Evolutionary conservation across 1,140 invertebrate genomes (phyloP).

Genomic region (Phortica variegata): DNA sequence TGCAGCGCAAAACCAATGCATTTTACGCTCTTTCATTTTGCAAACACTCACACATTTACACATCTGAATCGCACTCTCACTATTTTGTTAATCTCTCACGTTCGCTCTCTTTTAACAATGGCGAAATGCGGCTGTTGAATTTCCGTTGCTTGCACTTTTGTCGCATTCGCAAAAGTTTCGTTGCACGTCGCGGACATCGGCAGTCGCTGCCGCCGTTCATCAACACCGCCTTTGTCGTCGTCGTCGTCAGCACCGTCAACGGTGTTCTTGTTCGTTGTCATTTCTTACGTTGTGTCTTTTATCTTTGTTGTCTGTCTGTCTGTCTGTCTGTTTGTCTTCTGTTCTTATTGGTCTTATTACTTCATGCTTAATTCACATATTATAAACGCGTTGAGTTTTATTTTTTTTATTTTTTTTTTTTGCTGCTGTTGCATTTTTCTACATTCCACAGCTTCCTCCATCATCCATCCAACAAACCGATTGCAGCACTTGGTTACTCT

Average conservation of each 20-base stretch:
- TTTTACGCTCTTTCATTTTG: background rate
- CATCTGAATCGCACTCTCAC: slow-evolving; percentile 14
- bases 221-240: slow-evolving; percentile 12
- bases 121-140: too few relatives aligned
- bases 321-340: slow-evolving; percentile 3
- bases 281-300: slow-evolving; percentile 12
- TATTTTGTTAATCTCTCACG: too few relatives aligned
- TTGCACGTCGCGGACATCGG: slow-evolving; percentile 39
- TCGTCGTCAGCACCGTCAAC: slow-evolving; percentile 16
- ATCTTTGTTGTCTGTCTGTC: slow-evolving; percentile 1
- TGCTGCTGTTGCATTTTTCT: too few relatives aligned
- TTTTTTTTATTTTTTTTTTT: background rate
- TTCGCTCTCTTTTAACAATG: slow-evolving; percentile 42
- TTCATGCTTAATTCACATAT: slow-evolving; percentile 16
- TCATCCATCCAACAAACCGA: too few relatives aligned
- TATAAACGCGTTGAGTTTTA: too few relatives aligned
- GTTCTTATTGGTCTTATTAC: slow-evolving; percentile 1
- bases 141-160: slow-evolving; percentile 33
- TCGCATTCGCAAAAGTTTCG: slow-evolving; percentile 40
- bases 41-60: slow-evolving; percentile 9
- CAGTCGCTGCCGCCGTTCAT: background rate
- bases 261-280: slow-evolving; percentile 6
- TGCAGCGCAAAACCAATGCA: background rate
- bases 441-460: too few relatives aligned
- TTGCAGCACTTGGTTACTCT: too few relatives aligned